phyloP scores from a whole-genome alignment of 2,888 invertebrate genomes.

The Archips crataeganus region DNA sequence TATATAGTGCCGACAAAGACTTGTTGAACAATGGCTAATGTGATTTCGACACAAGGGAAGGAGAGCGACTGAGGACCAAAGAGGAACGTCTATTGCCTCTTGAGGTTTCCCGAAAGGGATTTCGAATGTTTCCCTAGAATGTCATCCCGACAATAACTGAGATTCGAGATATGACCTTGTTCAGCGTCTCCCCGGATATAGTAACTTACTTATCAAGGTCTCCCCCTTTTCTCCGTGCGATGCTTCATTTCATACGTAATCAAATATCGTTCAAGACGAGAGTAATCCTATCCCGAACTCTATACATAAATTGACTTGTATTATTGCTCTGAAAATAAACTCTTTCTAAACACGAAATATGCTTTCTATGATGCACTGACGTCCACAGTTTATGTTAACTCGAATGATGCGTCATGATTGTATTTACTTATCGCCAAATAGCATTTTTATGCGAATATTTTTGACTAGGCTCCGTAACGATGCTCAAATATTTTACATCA shows the following conservation, averaged over 20 bases:
- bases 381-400: neutral
- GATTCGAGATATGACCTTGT: slow-evolving; percentile 65
- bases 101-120: slow-evolving; percentile 45
- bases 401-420: slow-evolving; percentile 3
- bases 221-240: slow-evolving; percentile 42
- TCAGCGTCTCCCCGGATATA: slow-evolving; percentile 51
- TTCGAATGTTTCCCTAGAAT: slow-evolving; percentile 40
- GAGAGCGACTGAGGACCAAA: slow-evolving; percentile 49
- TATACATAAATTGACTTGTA: neutral
- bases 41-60: slow-evolving; percentile 65
- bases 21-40: slow-evolving; percentile 67
- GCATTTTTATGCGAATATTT: neutral
- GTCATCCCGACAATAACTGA: slow-evolving; percentile 44
- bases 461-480: slow-evolving; percentile 6
- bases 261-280: slow-evolving; percentile 27
- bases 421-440: slow-evolving; percentile 2
- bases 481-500: slow-evolving; percentile 29
- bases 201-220: slow-evolving; percentile 56
- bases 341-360: neutral
- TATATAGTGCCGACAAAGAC: slow-evolving; percentile 57
- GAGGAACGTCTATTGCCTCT: slow-evolving; percentile 48
- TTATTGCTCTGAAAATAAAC: neutral
- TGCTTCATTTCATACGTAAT: slow-evolving; percentile 31
- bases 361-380: neutral
- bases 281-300: slow-evolving; percentile 14